Evolutionary conservation across 2,113 vertebrate species (phyloP).

Genomic region (Pseudonaja textilis): DNA sequence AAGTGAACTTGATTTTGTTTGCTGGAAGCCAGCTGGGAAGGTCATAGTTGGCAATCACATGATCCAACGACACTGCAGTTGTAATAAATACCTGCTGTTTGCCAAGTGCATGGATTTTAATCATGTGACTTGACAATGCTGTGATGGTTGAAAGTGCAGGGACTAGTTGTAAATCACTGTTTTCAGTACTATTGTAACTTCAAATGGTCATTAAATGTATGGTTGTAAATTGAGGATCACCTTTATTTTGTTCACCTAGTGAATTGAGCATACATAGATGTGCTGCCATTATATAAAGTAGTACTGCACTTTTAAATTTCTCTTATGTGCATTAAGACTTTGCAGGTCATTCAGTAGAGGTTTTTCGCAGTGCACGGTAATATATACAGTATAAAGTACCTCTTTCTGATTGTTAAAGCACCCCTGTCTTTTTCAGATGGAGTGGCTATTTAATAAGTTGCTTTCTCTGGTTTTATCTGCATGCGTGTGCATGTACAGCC

Average conservation of each 20-base stretch:
- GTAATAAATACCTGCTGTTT: neutral
- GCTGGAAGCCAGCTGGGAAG: neutral
- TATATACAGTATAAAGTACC: neutral
- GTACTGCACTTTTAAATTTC: neutral
- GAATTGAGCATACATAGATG: neutral
- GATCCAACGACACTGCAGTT: neutral
- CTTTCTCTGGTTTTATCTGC: neutral
- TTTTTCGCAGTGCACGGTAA: neutral
- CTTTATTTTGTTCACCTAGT: too few relatives aligned
- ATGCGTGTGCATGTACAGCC: neutral
- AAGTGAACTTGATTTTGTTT: neutral
- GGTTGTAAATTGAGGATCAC: too few relatives aligned
- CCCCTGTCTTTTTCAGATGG: neutral
- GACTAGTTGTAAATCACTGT: neutral
- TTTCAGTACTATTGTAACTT: neutral
- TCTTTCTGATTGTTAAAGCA: neutral
- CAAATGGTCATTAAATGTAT: neutral
- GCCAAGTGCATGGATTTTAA: neutral
- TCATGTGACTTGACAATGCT: neutral
- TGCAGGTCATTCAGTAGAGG: neutral
- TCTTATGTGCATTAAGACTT: neutral
- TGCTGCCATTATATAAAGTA: neutral
- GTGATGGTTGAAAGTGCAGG: neutral
- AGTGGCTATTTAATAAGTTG: neutral
- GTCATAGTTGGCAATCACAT: neutral